Evolutionary conservation across 2,113 vertebrate species (phyloP).

Genomic region (Pseudorhombus dupliciocellatus): DNA sequence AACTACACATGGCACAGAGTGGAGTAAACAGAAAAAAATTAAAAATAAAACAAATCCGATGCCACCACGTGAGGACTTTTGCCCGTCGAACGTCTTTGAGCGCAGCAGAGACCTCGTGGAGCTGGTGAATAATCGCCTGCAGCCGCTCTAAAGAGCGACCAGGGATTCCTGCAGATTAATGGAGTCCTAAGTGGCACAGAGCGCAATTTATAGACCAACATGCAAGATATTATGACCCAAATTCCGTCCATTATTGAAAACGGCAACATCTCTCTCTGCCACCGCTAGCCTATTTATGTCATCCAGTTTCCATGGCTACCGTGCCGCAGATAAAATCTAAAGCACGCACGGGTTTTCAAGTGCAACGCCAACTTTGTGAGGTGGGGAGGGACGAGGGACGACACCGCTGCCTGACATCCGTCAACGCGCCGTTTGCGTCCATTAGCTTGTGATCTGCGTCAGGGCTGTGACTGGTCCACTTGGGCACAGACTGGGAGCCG

Average conservation of each 20-base stretch:
- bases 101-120: constrained; percentile 26
- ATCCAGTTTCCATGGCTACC: constrained; percentile 84
- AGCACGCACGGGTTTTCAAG: constrained; percentile 64
- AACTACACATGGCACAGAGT: constrained; percentile 57
- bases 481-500: too few species aligned
- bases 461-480: too few species aligned
- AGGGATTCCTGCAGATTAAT: constrained; percentile 80
- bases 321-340: constrained; percentile 73
- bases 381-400: constrained; percentile 28
- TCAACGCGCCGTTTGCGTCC: not conserved
- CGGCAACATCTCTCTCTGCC: constrained; percentile 70
- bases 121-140: constrained; percentile 53
- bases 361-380: constrained; percentile 67
- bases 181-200: constrained; percentile 79
- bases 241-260: constrained; percentile 82
- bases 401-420: constrained; percentile 18
- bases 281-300: constrained; percentile 83
- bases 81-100: constrained; percentile 35
- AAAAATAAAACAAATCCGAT: too few species aligned
- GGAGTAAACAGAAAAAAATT: constrained; percentile 55
- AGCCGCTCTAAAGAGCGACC: constrained; percentile 64
- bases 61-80: not conserved
- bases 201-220: constrained; percentile 82
- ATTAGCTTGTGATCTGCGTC: not conserved
- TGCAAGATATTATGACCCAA: constrained; percentile 81